These are phyloP conservation scores for Antheraea yamamai DNA, from an alignment of 2,888 invertebrate species.

Conservation along the genomic window DNA sequence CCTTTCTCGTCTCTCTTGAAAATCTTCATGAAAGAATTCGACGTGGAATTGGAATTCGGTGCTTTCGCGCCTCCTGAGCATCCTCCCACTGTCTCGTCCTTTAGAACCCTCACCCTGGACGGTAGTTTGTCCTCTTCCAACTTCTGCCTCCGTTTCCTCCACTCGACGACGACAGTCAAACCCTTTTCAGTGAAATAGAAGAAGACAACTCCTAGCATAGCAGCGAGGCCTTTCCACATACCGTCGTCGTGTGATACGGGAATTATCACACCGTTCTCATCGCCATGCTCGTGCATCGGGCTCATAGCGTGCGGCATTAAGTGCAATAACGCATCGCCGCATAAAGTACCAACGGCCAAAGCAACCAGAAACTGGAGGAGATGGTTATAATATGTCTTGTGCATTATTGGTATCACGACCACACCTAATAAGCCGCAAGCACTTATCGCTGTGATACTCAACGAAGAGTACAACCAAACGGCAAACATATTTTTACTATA, in stretches of 20 bases:
- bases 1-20: slow-evolving; percentile 70
- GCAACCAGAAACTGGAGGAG: slow-evolving; percentile 95
- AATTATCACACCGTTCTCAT: slow-evolving; percentile 40
- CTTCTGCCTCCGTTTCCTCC: slow-evolving; percentile 88
- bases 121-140: slow-evolving; percentile 85
- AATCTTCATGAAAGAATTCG: slow-evolving; percentile 68
- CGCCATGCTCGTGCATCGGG: slow-evolving; percentile 51
- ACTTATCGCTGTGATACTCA: slow-evolving; percentile 92
- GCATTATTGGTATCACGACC: slow-evolving; percentile 95
- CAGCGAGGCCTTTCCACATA: slow-evolving; percentile 93
- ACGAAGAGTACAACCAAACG: slow-evolving; percentile 93
- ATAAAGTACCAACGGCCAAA: slow-evolving; percentile 94
- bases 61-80: slow-evolving; percentile 64
- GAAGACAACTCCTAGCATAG: slow-evolving; percentile 91
- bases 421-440: slow-evolving; percentile 93
- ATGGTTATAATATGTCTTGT: slow-evolving; percentile 92
- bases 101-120: slow-evolving; percentile 87
- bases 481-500: slow-evolving; percentile 62
- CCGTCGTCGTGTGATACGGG: slow-evolving; percentile 83
- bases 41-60: slow-evolving; percentile 68
- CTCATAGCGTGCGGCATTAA: slow-evolving; percentile 92
- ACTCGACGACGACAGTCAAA: slow-evolving; percentile 89
- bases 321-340: slow-evolving; percentile 96
- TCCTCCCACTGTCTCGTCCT: slow-evolving; percentile 83
- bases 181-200: slow-evolving; percentile 95